Evolutionary conservation across 2,797 vertebrate genomes (phyloP), one percentile per base, ranked within the genome.

Genomic region (Gouania willdenowi): DNA sequence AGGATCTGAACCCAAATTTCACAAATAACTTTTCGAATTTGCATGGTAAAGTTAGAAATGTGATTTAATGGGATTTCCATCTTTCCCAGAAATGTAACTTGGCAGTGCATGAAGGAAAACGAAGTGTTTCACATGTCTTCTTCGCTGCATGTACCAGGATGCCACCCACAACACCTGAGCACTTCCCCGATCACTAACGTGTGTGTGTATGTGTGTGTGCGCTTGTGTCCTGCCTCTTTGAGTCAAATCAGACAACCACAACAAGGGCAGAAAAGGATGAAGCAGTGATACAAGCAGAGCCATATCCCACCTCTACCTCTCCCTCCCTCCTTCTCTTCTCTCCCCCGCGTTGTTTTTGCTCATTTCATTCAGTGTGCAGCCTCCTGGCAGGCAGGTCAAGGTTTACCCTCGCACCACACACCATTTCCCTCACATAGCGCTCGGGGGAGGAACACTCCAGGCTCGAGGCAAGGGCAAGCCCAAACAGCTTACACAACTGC

Each of bases 311-410:
- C 40, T 35, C 18, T 14, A 22, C 40, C 23, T 23, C 37, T n/a
- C 17, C 15, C 11, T 18, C 47, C 41, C 6, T 13, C 45, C 15
- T 51, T 49, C 41, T 45, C 69, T 32, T 33, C 34, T 53, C 51
- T 50, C 57, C 37, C 51, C 50, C 34, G 70, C 74, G 81, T 83
- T 85, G 57, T 79, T 85, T 85, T 73, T 84, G 77, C 81, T 86
- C 76, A 84, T 85, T 86, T 83, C 68, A 82, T 83, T 81, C 75
- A 36, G 75, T 77, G 79, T 74, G 71, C 79, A 81, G 84, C 90
- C 86, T 89, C 89, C 86, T 84, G 92, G 90, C 91, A 93, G 89
- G 88, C 92, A 92, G 92, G 93, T 95, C 93, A 95, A 92, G 91
- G 91, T 93, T 94, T 93, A 89, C 92, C 92, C 91, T 90, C 87